A percentile compares a stretch with the other conserved stretches of the same genome.
Evolutionary conservation across 37 sponge, comb jelly and placozoan species (phyloP).

Genomic region (Aphrocallistes beatrix): DNA sequence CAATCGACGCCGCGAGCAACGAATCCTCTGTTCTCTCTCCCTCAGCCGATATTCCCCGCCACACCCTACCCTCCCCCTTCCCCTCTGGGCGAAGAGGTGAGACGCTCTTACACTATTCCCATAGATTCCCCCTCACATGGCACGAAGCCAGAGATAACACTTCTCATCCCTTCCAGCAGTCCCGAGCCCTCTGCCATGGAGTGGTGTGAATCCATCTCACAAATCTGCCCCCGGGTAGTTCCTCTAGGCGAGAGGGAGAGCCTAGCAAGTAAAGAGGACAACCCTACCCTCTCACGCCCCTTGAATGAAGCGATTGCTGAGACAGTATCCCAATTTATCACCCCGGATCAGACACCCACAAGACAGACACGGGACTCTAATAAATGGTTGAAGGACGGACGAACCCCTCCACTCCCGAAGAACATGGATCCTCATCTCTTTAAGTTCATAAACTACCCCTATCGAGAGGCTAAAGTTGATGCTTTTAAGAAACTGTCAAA

Average conservation of each 20-base stretch:
- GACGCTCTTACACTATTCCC: background rate
- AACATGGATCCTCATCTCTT: background rate
- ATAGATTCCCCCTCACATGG: background rate
- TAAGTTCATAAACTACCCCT: background rate
- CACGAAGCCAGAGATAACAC: background rate
- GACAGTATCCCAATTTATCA: background rate
- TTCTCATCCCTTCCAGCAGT: background rate
- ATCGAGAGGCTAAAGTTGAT: background rate
- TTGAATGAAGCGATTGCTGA: too few species aligned
- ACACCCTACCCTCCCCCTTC: background rate
- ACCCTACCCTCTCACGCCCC: too few species aligned
- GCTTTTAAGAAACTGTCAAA: conserved; percentile 18
- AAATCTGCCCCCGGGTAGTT: background rate
- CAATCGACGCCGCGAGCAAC: background rate
- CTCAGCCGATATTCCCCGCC: background rate
- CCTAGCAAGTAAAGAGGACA: too few species aligned
- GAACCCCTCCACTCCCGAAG: background rate
- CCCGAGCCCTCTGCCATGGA: background rate
- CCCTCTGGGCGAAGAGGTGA: background rate
- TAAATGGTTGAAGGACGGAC: background rate
- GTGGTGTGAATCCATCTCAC: background rate
- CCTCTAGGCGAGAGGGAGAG: too few species aligned
- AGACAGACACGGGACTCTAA: background rate
- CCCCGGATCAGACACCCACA: background rate
- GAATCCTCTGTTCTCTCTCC: background rate